Evolutionary conservation across 1,140 invertebrate genomes (phyloP), one percentile per base, ranked within the genome.

Genomic region (Drosophila bifasciata): DNA sequence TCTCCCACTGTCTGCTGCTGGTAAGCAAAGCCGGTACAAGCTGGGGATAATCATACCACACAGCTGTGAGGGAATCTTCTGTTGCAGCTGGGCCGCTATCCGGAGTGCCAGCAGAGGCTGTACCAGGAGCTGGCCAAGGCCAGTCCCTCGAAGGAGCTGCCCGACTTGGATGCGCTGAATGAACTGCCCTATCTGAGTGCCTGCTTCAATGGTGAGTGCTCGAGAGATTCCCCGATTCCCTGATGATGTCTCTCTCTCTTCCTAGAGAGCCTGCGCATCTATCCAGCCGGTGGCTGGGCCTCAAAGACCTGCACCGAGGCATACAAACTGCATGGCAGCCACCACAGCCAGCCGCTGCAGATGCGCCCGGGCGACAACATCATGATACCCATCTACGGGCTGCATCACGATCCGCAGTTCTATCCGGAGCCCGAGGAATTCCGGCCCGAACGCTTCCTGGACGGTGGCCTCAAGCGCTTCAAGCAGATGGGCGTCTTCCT

Each of bases 401-500:
- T 96, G 19, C 96, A 97, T 77, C 92, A 94, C 36, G 94, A 96
- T 90, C 92, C 93, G 1, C 90, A 94, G 45, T 92, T 93, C 72
- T 96, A 93, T 91, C 93, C 94, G 0, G 92, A 95, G 56, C 96
- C 96, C 4, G 92, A 94, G 6, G 81, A 49, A 19, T 96, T 94
- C 71, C 49, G 77, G 63, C 95, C 95, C 0, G 94, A 95, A 36
- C 83, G 94, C 51, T 96, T 96, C 79, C 75, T 93, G 23, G 91
- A 93, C 51, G 90, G 84, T n/a, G 88, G 85, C 3, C 76, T 92
- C 5, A 92, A 92, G 41, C 52, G 63, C 0, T 80, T 92, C 56
- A 90, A 92, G 57, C 68, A 91, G 49, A 80, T 90, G 19, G 92
- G 90, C 56, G 90, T 91, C 0, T 95, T 93, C 72, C 66, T 95